Conservation (phyloP, 2,888 invertebrate species). For the Adineta ricciae region DNA sequence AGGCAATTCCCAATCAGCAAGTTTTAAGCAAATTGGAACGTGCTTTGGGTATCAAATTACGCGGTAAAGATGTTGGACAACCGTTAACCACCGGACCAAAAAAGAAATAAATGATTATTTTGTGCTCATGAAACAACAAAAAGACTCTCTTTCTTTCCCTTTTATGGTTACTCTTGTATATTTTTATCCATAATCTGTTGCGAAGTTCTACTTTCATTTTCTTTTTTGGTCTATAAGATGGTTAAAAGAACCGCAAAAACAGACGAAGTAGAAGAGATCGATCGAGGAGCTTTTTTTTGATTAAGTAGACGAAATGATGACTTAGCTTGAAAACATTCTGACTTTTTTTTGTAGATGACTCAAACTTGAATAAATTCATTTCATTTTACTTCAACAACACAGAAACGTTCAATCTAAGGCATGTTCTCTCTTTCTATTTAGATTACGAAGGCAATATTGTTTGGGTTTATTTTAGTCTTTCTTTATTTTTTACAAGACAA, state of each 20-base stretch:
- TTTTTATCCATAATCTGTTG: neutral
- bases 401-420: neutral
- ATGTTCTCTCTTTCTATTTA: neutral
- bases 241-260: neutral
- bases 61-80: conserved; percentile 87
- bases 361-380: neutral
- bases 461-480: neutral
- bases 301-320: no score
- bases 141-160: neutral
- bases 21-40: conserved; percentile 91
- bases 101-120: neutral
- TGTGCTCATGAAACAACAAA: neutral
- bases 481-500: neutral
- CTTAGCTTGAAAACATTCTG: neutral
- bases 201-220: neutral
- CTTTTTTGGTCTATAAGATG: neutral
- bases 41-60: conserved; percentile 76
- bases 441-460: neutral
- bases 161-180: neutral
- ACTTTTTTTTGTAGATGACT: neutral
- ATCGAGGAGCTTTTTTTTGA: no score
- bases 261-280: no score
- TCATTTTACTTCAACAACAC: neutral
- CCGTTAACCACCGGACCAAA: conserved; percentile 47
- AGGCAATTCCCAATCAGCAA: conserved; percentile 91